Conservation (phyloP, 2,888 invertebrate genomes). For the Arge pagana region DNA sequence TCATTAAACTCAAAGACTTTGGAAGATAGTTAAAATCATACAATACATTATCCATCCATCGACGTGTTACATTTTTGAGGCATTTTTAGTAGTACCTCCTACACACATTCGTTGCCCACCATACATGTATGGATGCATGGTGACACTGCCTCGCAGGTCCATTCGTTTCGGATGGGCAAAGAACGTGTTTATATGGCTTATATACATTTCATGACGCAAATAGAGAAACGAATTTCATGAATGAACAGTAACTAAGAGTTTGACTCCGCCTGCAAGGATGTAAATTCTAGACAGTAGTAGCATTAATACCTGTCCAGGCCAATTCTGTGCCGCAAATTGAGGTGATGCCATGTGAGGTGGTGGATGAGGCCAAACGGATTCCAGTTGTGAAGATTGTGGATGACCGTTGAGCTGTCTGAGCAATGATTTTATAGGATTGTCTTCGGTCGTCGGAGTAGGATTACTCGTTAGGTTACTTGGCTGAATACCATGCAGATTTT, state of each 20-base stretch:
- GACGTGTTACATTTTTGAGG: too few relatives aligned
- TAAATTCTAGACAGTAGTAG: background rate
- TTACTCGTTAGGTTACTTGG: slow-evolving; percentile 41
- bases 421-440: slow-evolving; percentile 61
- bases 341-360: slow-evolving; percentile 48
- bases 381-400: slow-evolving; percentile 39
- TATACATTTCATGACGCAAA: too few relatives aligned
- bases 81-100: too few relatives aligned
- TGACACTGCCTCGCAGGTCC: too few relatives aligned
- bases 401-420: slow-evolving; percentile 59
- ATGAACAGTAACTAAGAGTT: background rate
- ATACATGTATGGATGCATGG: too few relatives aligned
- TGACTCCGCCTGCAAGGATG: background rate
- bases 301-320: slow-evolving; percentile 49
- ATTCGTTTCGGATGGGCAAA: too few relatives aligned
- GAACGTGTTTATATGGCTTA: too few relatives aligned
- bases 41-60: too few relatives aligned
- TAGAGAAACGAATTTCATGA: background rate
- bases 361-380: slow-evolving; percentile 54
- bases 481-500: slow-evolving; percentile 53
- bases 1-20: too few relatives aligned
- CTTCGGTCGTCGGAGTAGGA: slow-evolving; percentile 45
- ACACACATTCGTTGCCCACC: too few relatives aligned
- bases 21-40: too few relatives aligned
- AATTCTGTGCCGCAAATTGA: slow-evolving; percentile 51